These are phyloP conservation scores for Ibycter americanus DNA, from an alignment of 2,797 vertebrate genomes.

Conservation along the genomic window DNA sequence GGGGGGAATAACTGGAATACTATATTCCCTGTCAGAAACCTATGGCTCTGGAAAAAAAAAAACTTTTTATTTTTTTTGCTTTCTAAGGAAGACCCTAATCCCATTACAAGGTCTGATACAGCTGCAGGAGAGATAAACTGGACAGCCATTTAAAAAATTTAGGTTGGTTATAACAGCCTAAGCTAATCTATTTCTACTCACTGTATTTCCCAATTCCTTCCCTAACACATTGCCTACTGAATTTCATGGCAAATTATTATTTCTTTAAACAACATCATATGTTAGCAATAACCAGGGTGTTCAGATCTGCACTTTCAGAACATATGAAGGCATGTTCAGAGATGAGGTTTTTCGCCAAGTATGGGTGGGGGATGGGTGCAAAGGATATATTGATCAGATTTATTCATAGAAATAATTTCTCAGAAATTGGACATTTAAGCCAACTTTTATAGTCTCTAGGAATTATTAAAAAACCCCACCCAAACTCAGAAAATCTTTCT, in stretches of 20 bases:
- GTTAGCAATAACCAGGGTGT: conserved; percentile 9
- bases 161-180: conserved; percentile 44
- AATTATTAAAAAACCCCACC: not conserved
- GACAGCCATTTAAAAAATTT: conserved; percentile 46
- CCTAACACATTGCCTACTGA: conserved; percentile 28
- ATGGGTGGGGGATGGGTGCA: not conserved
- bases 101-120: conserved; percentile 61
- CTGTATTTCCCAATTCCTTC: conserved; percentile 40
- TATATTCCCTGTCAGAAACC: conserved; percentile 7
- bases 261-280: conserved; percentile 18
- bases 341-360: not conserved
- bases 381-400: not conserved
- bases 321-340: not conserved
- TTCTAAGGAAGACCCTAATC: conserved; percentile 59
- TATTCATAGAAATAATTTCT: not conserved
- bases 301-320: conserved; percentile 23
- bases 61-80: not conserved
- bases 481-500: not conserved
- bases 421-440: not conserved
- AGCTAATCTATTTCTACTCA: conserved; percentile 51
- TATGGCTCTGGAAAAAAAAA: not conserved
- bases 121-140: conserved; percentile 60
- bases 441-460: not conserved
- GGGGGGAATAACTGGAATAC: not conserved
- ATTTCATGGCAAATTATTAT: conserved; percentile 58